These are phyloP conservation scores for Albula glossodonta DNA, from an alignment of 2,113 vertebrate species.

Conservation along the genomic window DNA sequence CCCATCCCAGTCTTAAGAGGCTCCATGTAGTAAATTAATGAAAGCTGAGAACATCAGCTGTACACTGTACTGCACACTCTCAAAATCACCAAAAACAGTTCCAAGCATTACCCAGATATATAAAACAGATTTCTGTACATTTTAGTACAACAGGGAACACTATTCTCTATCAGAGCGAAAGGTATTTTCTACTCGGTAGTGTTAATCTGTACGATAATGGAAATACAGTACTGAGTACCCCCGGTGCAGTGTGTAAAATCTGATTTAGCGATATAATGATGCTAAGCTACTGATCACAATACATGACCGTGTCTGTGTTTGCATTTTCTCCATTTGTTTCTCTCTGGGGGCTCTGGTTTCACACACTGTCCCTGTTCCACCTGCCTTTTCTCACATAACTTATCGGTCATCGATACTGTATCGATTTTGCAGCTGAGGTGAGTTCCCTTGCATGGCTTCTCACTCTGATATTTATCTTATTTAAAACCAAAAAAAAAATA, in stretches of 20 bases:
- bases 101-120: too few species aligned
- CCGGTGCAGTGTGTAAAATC: not conserved
- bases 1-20: too few species aligned
- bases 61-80: too few species aligned
- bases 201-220: too few species aligned
- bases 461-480: not conserved
- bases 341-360: not conserved
- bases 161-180: not conserved
- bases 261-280: not conserved
- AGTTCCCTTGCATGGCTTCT: not conserved
- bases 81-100: too few species aligned
- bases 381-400: not conserved
- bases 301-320: not conserved
- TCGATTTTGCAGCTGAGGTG: not conserved
- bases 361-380: too few species aligned
- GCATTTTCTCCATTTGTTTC: not conserved
- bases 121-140: too few species aligned
- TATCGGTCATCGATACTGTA: not conserved
- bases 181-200: not conserved
- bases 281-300: not conserved
- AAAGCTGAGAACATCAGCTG: too few species aligned
- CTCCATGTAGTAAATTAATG: too few species aligned
- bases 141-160: not conserved
- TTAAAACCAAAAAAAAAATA: not conserved
- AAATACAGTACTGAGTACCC: not conserved